Evolutionary conservation across 2,888 invertebrate species (phyloP).

Genomic region (Hirtodrosophila confusa): DNA sequence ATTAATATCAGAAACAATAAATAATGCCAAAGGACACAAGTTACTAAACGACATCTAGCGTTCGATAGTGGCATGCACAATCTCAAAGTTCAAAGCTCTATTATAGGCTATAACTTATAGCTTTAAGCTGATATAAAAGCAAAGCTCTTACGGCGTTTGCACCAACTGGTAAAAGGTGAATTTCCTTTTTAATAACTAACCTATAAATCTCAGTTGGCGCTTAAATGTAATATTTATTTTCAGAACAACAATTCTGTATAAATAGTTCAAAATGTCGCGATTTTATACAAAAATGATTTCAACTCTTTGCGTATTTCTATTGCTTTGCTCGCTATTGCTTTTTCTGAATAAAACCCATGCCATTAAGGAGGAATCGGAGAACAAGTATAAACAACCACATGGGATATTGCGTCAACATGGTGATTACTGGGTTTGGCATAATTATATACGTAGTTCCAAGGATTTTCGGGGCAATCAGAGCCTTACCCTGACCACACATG

Average conservation of each 20-base stretch:
- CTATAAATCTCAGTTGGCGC: background rate
- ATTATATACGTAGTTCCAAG: conserved; percentile 27
- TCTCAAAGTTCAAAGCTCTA: too few relatives aligned
- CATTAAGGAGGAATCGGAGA: background rate
- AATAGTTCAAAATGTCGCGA: conserved; percentile 29
- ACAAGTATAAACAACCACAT: background rate
- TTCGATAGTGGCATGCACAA: too few relatives aligned
- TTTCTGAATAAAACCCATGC: conserved; percentile 2
- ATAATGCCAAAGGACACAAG: too few relatives aligned
- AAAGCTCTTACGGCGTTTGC: too few relatives aligned
- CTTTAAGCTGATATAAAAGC: too few relatives aligned
- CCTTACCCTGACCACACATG: conserved; percentile 82
- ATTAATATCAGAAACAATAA: too few relatives aligned
- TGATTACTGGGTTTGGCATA: conserved; percentile 50
- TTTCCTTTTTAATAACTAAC: background rate
- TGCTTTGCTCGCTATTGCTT: background rate
- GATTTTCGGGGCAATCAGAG: conserved; percentile 29
- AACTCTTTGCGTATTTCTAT: background rate
- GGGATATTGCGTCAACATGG: conserved; percentile 43
- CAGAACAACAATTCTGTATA: background rate
- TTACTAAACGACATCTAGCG: too few relatives aligned
- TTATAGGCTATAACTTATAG: too few relatives aligned
- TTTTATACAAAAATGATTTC: conserved; percentile 17
- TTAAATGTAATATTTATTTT: background rate
- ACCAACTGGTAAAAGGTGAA: too few relatives aligned